Evolutionary conservation across 2,797 vertebrate species (phyloP), one percentile per base, ranked within the genome.

Genomic region (Naso thynnoides): DNA sequence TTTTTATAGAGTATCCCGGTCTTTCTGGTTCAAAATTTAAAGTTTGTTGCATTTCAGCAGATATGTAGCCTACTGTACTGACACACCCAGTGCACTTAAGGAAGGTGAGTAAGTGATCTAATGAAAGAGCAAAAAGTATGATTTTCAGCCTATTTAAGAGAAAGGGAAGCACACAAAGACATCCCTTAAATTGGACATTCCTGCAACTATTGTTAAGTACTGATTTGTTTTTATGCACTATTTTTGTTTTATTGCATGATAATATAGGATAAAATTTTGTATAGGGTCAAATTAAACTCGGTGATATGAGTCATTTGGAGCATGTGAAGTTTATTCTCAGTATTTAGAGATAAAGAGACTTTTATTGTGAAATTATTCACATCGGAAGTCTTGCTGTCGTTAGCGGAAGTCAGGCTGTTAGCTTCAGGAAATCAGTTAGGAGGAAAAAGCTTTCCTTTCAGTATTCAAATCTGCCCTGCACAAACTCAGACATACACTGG

Each of bases 371-470:
- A 78, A 64, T 5, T 23, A 1, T 2, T 13, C 13, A 1, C 9
- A 27, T 36, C 70, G 84, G 91, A 89, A 48, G 73, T 72, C 2
- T 21, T 19, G 47, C 15, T 67, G 18, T 73, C 41, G 29, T 65
- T 82, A 86, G 68, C 89, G 91, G 91, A 92, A 91, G 19, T 29
- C 19, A 26, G 42, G 19, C 65, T 38, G 62, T 78, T 85, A 73
- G 81, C 85, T 77, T 85, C 85, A 85, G 88, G 81, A 87, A 88
- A 82, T 63, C 84, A 77, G 76, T 79, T 9, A 3, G 81, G 56
- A 50, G 56, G 48, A 68, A 55, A 83, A 85, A 57, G 56, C 54
- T 56, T 66, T 79, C 62, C 77, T 87, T 83, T 84, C 76, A 74
- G 83, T 31, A 16, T 47, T 49, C 54, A 71, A 84, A 81, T 23